These are phyloP conservation scores for Caenorhabditis drosophilae DNA, from an alignment of 2,888 invertebrate species.

Conservation along the genomic window DNA sequence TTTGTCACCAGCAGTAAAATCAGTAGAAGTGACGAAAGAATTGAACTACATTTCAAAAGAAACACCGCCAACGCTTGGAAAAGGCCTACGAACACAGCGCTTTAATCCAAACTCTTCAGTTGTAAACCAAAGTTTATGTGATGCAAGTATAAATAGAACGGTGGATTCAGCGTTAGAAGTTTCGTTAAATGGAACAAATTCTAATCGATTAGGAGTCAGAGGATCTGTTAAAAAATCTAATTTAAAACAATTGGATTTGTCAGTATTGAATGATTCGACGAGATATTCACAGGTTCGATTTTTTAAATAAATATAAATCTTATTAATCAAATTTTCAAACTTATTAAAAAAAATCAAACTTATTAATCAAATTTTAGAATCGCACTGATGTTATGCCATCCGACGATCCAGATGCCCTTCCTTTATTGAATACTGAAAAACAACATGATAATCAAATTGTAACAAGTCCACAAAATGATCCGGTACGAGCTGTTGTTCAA, in stretches of 20 bases:
- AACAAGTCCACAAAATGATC: constrained; percentile 18
- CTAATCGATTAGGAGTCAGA: constrained; percentile 29
- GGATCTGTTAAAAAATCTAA: constrained; percentile 29
- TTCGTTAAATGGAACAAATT: constrained; percentile 31
- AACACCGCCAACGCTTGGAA: constrained; percentile 49
- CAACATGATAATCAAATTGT: constrained; percentile 1
- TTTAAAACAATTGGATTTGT: constrained; percentile 47
- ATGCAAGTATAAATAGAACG: constrained; percentile 38
- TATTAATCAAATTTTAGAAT: no score
- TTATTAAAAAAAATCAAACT: no score
- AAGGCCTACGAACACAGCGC: constrained; percentile 38
- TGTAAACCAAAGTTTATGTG: constrained; percentile 13
- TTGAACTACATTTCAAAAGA: constrained; percentile 47
- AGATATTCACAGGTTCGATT: constrained; percentile 14
- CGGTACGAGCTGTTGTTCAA: constrained; percentile 19
- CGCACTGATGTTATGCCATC: constrained; percentile 18
- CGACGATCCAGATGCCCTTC: constrained; percentile 52
- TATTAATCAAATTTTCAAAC: no score
- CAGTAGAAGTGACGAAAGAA: constrained; percentile 26
- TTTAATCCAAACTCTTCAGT: constrained; percentile 17
- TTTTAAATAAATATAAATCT: no score
- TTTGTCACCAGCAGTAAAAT: constrained; percentile 26
- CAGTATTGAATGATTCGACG: constrained; percentile 21
- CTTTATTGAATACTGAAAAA: constrained; percentile 1
- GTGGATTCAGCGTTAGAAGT: constrained; percentile 40